phyloP scores from a whole-genome alignment of 1,140 invertebrate species.

The Neuroterus valhalla region DNA sequence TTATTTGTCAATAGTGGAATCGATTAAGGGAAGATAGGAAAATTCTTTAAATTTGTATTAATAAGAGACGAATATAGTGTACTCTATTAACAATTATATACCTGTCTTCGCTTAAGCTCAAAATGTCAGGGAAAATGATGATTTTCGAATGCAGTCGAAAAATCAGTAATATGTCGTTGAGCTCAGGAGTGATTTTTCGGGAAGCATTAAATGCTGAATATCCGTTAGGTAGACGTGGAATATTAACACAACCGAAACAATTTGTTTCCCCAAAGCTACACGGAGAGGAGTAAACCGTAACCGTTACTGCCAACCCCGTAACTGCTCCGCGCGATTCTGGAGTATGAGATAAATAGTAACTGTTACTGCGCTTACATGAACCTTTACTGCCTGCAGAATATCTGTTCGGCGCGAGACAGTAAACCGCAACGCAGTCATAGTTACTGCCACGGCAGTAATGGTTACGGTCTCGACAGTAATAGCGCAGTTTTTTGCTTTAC shows the following conservation, averaged over 20 bases:
- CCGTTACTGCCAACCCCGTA: too few relatives aligned
- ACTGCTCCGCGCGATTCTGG: too few relatives aligned
- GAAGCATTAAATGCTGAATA: slow-evolving; percentile 9
- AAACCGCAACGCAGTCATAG: too few relatives aligned
- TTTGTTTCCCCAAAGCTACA: background rate
- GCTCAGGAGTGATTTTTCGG: slow-evolving; percentile 17
- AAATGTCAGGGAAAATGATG: slow-evolving; percentile 17
- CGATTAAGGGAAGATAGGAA: slow-evolving; percentile 3
- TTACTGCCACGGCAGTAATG: too few relatives aligned
- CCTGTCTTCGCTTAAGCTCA: slow-evolving; percentile 21
- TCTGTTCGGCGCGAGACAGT: too few relatives aligned
- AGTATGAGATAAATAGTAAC: too few relatives aligned
- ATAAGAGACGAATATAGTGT: background rate
- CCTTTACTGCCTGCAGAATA: too few relatives aligned
- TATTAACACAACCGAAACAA: background rate
- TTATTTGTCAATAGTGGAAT: slow-evolving; percentile 8
- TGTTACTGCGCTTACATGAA: too few relatives aligned
- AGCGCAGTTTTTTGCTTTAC: too few relatives aligned
- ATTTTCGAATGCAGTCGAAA: background rate
- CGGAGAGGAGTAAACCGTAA: too few relatives aligned
- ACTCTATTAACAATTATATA: background rate
- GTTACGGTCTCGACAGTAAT: too few relatives aligned
- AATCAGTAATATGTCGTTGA: background rate
- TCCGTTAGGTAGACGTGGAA: background rate
- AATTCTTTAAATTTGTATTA: background rate